Conservation (phyloP, 2,113 vertebrate genomes). For the Passer montanus region DNA sequence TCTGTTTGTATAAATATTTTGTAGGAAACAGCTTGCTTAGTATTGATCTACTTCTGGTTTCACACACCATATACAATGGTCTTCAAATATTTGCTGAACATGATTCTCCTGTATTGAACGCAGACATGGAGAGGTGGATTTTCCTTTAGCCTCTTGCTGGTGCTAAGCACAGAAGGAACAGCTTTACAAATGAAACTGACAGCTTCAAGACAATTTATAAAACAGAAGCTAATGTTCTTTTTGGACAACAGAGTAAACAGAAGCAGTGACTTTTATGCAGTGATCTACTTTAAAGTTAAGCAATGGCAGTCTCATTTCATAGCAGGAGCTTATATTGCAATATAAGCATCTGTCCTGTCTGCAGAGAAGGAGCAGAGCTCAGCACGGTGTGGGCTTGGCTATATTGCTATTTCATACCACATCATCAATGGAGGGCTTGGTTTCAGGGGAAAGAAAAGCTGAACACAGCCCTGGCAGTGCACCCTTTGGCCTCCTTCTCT, state of each 20-base stretch:
- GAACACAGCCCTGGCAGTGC: neutral
- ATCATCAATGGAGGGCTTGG: neutral
- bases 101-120: neutral
- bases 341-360: too few species aligned
- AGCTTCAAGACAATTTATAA: neutral
- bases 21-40: neutral
- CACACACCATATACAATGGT: neutral
- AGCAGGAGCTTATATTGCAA: neutral
- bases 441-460: neutral
- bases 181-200: neutral
- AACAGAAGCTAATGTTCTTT: neutral
- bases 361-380: neutral
- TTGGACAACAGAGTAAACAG: neutral
- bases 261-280: neutral
- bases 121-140: neutral
- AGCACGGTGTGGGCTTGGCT: neutral
- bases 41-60: neutral
- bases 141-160: neutral
- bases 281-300: neutral
- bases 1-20: neutral
- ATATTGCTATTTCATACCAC: neutral
- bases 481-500: neutral
- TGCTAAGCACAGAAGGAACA: neutral
- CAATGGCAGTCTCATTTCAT: neutral
- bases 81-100: neutral